These are phyloP conservation scores for Symphodus melops DNA, from an alignment of 2,113 vertebrate species.

Conservation along the genomic window DNA sequence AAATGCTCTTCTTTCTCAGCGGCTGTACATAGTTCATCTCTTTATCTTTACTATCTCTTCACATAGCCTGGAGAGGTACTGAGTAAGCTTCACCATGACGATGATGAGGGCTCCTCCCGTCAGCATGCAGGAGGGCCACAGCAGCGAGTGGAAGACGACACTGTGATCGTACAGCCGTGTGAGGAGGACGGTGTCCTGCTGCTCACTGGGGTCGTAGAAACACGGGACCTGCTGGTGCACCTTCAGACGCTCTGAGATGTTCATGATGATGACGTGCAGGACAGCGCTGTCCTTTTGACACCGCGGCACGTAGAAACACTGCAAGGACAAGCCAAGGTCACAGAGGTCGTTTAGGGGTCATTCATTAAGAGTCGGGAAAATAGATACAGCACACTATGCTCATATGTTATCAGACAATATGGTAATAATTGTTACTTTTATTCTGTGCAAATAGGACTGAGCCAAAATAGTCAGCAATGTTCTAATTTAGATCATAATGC, in stretches of 20 bases:
- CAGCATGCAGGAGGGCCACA: constrained; percentile 95
- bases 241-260: constrained; percentile 91
- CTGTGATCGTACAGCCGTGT: constrained; percentile 90
- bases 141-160: constrained; percentile 88
- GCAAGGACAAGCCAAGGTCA: constrained; percentile 53
- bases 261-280: constrained; percentile 85
- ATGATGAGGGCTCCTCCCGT: constrained; percentile 88
- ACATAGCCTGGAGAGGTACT: constrained; percentile 93
- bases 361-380: too few species aligned
- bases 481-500: too few species aligned
- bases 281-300: constrained; percentile 90
- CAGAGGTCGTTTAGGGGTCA: constrained; percentile 17
- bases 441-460: too few species aligned
- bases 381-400: too few species aligned
- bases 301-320: constrained; percentile 95
- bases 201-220: constrained; percentile 89
- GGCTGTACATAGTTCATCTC: constrained; percentile 82
- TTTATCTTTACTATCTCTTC: constrained; percentile 91
- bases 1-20: constrained; percentile 2
- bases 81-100: constrained; percentile 94
- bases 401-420: too few species aligned
- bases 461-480: too few species aligned
- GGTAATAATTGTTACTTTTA: too few species aligned
- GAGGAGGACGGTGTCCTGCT: constrained; percentile 89
- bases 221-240: constrained; percentile 89